Base-by-base conservation (phyloP, 1,140 invertebrate species). In the Scaptomyza pallida region DNA sequence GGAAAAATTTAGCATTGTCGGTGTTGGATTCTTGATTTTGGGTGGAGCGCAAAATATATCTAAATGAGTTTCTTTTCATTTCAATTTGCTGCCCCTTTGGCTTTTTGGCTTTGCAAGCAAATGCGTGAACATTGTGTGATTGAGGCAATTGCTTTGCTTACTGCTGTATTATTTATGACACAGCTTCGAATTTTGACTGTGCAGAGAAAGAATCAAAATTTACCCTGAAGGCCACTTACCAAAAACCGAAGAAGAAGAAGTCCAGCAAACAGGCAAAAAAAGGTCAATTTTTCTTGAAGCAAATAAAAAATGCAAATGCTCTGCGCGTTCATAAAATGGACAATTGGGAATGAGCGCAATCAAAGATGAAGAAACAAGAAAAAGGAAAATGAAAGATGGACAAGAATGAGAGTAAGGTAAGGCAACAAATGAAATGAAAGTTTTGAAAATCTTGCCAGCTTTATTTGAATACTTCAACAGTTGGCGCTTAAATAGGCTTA, bases 301-400 rank as follows among this genome's bases (percentile, higher is more conserved):
- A 54, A 77, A 86, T 85, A 81, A 81, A 78, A 88, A 78, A 86
- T 86, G 77, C 67, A 86, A 81, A 81, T 86, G 57, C 57, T n/a
- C n/a, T 55, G 48, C 57, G 48, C 45, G 61, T 60, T 65, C 65
- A 62, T 78, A 70, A 86, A 86, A 88, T 69, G 82, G 81, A 88
- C 81, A 75, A 81, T 68, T 61, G 81, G 81, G 81, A 86, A 69
- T 70, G 61, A 43, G 30, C 54, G 33, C 15, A 41, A 68, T 68
- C 56, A 63, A 26, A 44, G 37, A 43, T 23, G 21, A 12, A 47
- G 30, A 15, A 26, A 6, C 26, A 23, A 50, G 44, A 54, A 40
- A n/a, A 67, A 35, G 35, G 37, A 57, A 47, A 23, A n/a, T 5
- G 10, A 19, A 5, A 10, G 23, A 33, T 13, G 44, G 26, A 5